phyloP scores from a whole-genome alignment of 2,888 invertebrate species.

The Nephrocerus scutellatus region DNA sequence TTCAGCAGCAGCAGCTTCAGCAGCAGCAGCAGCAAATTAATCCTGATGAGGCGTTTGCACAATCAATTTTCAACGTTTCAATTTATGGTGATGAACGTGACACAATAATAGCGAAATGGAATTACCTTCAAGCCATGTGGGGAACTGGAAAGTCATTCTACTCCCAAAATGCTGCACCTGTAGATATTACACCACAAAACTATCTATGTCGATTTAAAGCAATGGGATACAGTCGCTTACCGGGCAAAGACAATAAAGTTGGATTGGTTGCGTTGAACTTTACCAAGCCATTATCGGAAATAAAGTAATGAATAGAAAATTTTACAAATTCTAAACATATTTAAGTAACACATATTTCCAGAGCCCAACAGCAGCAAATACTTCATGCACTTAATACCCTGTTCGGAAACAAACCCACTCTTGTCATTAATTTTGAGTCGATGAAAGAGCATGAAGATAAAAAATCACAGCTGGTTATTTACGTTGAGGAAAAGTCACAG shows the following conservation, averaged over 20 bases:
- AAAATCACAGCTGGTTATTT: slow-evolving; percentile 70
- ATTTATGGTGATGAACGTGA: slow-evolving; percentile 95
- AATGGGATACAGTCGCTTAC: slow-evolving; percentile 84
- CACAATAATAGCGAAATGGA: slow-evolving; percentile 87
- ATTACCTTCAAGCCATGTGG: slow-evolving; percentile 71
- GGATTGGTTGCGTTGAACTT: slow-evolving; percentile 83
- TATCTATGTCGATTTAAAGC: slow-evolving; percentile 91
- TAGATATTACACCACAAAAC: slow-evolving; percentile 82
- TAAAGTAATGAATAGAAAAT: slow-evolving; percentile 53
- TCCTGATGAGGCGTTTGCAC: slow-evolving; percentile 63
- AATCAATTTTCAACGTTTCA: slow-evolving; percentile 69
- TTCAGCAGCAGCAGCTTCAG: slow-evolving; percentile 45
- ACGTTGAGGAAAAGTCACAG: slow-evolving; percentile 62
- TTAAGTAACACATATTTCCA: slow-evolving; percentile 33
- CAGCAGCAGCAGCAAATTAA: slow-evolving; percentile 52
- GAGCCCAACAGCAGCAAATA: slow-evolving; percentile 64
- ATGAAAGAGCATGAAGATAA: slow-evolving; percentile 71
- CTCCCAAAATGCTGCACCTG: slow-evolving; percentile 61
- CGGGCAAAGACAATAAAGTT: slow-evolving; percentile 80
- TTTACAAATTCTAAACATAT: background rate
- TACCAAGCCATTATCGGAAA: slow-evolving; percentile 71
- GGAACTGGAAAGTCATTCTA: slow-evolving; percentile 68
- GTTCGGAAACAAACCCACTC: slow-evolving; percentile 78
- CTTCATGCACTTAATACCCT: slow-evolving; percentile 61
- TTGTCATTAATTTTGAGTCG: slow-evolving; percentile 69